phyloP scores from a whole-genome alignment of 2,113 vertebrate species.

The Oryzias woworae region DNA sequence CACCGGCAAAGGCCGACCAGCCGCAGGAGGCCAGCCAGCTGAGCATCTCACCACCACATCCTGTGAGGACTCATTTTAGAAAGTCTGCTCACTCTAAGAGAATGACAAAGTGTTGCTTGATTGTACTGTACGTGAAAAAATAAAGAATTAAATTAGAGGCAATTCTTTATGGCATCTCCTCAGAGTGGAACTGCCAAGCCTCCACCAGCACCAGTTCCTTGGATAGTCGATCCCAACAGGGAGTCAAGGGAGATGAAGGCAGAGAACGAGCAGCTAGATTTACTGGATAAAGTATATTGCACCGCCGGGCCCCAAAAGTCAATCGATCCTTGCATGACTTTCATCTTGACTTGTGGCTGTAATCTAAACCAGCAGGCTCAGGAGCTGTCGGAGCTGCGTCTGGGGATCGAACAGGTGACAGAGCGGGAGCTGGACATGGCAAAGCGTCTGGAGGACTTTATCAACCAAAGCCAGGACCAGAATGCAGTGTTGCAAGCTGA shows the following conservation, averaged over 20 bases:
- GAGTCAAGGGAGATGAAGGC: constrained; percentile 56
- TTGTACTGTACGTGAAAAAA: no score
- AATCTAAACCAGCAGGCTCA: constrained; percentile 65
- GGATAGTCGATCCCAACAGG: constrained; percentile 55
- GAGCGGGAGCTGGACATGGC: constrained; percentile 81
- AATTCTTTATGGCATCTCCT: background rate
- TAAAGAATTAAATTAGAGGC: background rate
- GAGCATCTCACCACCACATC: constrained; percentile 56
- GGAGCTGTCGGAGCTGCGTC: constrained; percentile 74
- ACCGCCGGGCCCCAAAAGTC: background rate
- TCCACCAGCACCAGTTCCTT: constrained; percentile 66
- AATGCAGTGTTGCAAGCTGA: constrained; percentile 72
- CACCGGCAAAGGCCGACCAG: constrained; percentile 17
- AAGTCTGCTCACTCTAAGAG: no score
- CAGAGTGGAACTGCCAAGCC: constrained; percentile 52
- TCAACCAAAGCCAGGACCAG: constrained; percentile 76
- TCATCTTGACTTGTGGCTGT: background rate
- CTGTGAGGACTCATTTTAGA: constrained; percentile 52
- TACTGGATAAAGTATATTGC: constrained; percentile 65
- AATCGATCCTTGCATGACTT: background rate
- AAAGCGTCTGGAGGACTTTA: constrained; percentile 81
- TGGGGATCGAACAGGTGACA: constrained; percentile 76
- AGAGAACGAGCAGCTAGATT: constrained; percentile 57
- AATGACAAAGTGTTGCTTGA: no score
- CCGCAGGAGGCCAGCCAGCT: constrained; percentile 30